Percentiles rank a stretch among this genome's conserved stretches.
phyloP scores from a whole-genome alignment of 2,113 vertebrate species.

The Cettia cetti region DNA sequence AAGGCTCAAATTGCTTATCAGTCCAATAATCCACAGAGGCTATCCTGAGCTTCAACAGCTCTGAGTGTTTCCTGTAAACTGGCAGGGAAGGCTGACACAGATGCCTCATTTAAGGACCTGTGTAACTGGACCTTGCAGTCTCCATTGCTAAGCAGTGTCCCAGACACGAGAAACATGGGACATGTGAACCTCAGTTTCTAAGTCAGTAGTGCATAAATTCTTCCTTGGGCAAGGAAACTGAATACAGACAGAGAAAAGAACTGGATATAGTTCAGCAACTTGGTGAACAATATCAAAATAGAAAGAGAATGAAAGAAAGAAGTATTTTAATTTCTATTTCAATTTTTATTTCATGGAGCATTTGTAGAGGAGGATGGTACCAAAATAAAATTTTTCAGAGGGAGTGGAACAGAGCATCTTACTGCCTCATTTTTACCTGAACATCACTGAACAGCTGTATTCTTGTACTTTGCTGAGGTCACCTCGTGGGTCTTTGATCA shows the following conservation, averaged over 20 bases:
- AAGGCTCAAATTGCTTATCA: neutral
- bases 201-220: neutral
- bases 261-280: neutral
- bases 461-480: neutral
- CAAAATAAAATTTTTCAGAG: neutral
- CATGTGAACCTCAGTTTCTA: neutral
- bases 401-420: neutral
- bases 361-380: neutral
- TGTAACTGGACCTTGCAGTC: neutral
- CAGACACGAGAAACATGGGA: neutral
- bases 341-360: neutral
- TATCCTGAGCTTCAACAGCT: neutral
- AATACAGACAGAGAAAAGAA: neutral
- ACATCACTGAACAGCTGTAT: neutral
- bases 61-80: neutral
- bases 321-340: neutral
- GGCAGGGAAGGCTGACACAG: neutral
- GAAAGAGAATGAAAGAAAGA: neutral
- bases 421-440: neutral
- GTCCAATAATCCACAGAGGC: neutral
- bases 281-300: neutral
- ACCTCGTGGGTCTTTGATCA: neutral
- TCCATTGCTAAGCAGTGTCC: neutral
- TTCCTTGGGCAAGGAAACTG: neutral
- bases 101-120: neutral